Conservation (phyloP, 2,113 vertebrate species). For the Nesogale talazaci region DNA sequence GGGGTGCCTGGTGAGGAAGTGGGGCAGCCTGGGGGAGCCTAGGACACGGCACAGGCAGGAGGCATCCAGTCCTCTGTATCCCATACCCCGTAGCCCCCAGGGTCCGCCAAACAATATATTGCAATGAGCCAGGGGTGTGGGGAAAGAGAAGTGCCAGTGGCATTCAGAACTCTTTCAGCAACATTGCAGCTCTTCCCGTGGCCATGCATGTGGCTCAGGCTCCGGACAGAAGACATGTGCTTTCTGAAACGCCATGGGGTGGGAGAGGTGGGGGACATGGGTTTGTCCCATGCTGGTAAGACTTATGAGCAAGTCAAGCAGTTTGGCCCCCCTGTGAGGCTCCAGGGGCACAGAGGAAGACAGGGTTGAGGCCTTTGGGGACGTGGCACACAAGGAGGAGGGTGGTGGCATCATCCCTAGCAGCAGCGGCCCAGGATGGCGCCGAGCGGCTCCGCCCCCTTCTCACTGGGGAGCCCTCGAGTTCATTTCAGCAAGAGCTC, state of each 20-base stretch:
- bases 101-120: neutral
- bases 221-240: neutral
- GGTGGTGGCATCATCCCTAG: neutral
- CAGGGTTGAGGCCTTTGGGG: slow-evolving; percentile 14
- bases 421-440: neutral
- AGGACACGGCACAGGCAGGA: neutral
- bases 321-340: neutral
- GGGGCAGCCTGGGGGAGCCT: neutral
- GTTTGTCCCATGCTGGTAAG: neutral
- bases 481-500: slow-evolving; percentile 59
- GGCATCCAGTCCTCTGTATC: accelerated
- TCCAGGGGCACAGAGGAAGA: neutral
- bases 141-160: neutral
- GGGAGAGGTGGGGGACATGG: too few relatives aligned
- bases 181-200: neutral
- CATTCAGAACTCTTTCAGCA: neutral
- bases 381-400: neutral
- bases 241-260: neutral
- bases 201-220: neutral
- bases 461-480: neutral
- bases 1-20: neutral
- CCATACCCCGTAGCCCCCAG: neutral
- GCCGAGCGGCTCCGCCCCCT: neutral
- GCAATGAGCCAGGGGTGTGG: too few relatives aligned
- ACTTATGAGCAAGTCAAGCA: neutral